phyloP scores from a whole-genome alignment of 2,888 invertebrate genomes.

The Esperia sulphurella region DNA sequence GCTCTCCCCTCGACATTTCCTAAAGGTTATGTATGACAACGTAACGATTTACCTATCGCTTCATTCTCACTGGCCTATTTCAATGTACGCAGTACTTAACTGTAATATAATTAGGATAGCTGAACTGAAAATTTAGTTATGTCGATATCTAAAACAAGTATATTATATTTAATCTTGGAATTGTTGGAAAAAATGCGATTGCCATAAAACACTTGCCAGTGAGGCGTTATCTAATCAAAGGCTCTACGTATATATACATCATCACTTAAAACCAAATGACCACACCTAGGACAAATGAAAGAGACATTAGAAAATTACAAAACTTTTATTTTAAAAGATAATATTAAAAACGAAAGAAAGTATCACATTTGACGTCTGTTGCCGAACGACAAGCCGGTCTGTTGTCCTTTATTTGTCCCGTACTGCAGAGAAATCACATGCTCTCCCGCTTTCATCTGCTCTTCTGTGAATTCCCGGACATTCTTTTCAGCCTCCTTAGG shows the following conservation, averaged over 20 bases:
- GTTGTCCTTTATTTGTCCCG: slow-evolving; percentile 98
- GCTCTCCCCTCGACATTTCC: slow-evolving; percentile 38
- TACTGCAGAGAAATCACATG: slow-evolving; percentile 96
- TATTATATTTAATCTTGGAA: not conserved
- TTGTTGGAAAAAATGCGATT: not conserved
- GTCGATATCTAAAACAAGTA: not conserved
- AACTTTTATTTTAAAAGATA: slow-evolving; percentile 41
- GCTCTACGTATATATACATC: slow-evolving; percentile 18
- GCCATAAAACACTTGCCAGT: slow-evolving; percentile 12
- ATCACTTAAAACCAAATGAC: slow-evolving; percentile 20
- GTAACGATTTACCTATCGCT: not conserved
- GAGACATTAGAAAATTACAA: slow-evolving; percentile 42
- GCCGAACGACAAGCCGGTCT: slow-evolving; percentile 97
- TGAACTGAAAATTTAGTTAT: too few species aligned
- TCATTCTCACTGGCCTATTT: too few species aligned
- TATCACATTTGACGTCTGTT: slow-evolving; percentile 96
- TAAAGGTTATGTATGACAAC: slow-evolving; percentile 17
- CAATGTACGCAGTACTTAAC: too few species aligned
- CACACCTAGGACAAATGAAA: slow-evolving; percentile 36
- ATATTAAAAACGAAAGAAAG: slow-evolving; percentile 7
- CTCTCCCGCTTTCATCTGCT: slow-evolving; percentile 95
- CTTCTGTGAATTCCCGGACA: slow-evolving; percentile 93
- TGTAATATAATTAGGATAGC: too few species aligned
- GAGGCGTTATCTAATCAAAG: slow-evolving; percentile 41
- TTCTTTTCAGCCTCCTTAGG: slow-evolving; percentile 98